phyloP scores from a whole-genome alignment of 2,113 vertebrate genomes.

The Butastur rufipennis region DNA sequence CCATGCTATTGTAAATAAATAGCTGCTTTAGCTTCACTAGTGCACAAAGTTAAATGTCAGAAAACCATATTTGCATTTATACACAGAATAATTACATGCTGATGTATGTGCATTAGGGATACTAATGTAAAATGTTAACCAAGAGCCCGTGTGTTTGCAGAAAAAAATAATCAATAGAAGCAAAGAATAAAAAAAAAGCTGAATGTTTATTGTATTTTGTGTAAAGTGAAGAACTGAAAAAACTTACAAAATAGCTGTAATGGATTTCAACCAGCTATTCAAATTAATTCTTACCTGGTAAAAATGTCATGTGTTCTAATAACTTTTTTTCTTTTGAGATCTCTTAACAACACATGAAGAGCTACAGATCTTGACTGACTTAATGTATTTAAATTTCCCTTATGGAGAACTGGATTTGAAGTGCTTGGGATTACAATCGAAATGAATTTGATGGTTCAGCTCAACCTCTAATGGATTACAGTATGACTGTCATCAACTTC shows the following conservation, averaged over 20 bases:
- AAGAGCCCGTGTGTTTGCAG: not conserved
- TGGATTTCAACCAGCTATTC: not conserved
- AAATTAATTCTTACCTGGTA: not conserved
- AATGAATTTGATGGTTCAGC: slow-evolving; percentile 54
- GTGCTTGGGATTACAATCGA: slow-evolving; percentile 37
- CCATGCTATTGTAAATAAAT: not conserved
- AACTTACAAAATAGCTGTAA: not conserved
- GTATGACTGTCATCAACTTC: slow-evolving; percentile 36
- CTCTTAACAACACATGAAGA: not conserved
- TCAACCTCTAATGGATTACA: slow-evolving; percentile 39
- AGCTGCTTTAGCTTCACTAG: slow-evolving; percentile 12
- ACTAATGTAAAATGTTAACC: slow-evolving; percentile 21
- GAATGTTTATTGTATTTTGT: not conserved
- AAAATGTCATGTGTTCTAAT: not conserved
- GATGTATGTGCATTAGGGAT: not conserved
- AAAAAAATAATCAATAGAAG: not conserved
- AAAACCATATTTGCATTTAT: slow-evolving; percentile 46
- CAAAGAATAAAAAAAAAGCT: not conserved
- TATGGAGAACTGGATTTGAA: slow-evolving; percentile 29
- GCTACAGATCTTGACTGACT: not conserved
- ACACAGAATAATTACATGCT: slow-evolving; percentile 9
- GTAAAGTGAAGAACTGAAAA: not conserved
- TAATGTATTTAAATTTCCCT: slow-evolving; percentile 37
- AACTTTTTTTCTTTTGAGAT: not conserved
- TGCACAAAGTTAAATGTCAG: slow-evolving; percentile 1